Conservation (phyloP, 1,140 invertebrate species). For the Atopsyche davidsoni region DNA sequence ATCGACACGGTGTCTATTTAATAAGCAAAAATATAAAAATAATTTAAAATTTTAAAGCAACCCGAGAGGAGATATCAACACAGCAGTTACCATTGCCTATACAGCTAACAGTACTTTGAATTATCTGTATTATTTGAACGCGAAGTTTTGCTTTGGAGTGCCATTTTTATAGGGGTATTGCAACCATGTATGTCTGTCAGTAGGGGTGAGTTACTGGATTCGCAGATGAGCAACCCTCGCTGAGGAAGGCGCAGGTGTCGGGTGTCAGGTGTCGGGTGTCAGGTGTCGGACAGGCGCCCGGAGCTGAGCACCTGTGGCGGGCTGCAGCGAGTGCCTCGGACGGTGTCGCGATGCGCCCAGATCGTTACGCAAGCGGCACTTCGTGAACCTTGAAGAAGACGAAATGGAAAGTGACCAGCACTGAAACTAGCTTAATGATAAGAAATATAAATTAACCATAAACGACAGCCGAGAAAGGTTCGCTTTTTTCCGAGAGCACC, state of each 20-base stretch:
- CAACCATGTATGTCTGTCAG: too few relatives aligned
- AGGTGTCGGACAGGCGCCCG: neutral
- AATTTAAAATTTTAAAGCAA: too few relatives aligned
- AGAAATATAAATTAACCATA: constrained; percentile 19
- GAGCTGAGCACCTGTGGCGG: neutral
- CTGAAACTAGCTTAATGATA: constrained; percentile 12
- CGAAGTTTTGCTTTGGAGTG: too few relatives aligned
- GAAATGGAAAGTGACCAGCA: constrained; percentile 26
- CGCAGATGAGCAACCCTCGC: neutral
- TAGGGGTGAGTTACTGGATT: neutral
- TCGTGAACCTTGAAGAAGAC: constrained; percentile 24
- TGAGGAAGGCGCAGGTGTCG: too few relatives aligned
- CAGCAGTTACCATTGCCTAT: too few relatives aligned
- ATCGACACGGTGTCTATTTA: too few relatives aligned
- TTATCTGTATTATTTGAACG: too few relatives aligned
- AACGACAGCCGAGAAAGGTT: constrained; percentile 16
- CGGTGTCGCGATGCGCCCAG: neutral
- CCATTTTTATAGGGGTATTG: too few relatives aligned
- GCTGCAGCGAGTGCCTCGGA: neutral
- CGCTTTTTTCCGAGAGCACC: too few relatives aligned
- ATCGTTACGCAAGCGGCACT: constrained; percentile 14
- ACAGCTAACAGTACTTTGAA: too few relatives aligned
- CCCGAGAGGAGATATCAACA: too few relatives aligned
- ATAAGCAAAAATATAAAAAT: too few relatives aligned
- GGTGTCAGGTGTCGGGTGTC: neutral